Conservation (phyloP, 2,888 invertebrate genomes). For the Hypomecis atomaria region DNA sequence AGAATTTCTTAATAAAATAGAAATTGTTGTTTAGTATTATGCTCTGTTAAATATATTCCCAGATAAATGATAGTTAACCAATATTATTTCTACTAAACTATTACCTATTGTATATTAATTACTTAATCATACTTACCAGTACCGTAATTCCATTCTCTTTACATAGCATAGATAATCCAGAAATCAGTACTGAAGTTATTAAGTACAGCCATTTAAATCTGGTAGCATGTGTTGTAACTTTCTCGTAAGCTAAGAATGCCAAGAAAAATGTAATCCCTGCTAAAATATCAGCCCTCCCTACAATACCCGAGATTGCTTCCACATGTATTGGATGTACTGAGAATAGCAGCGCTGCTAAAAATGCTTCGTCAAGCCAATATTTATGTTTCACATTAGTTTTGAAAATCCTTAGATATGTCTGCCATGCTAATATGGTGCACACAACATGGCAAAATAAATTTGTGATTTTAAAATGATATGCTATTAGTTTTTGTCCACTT, state of each 20-base stretch:
- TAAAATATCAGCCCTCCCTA: conserved; percentile 96
- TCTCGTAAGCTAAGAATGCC: conserved; percentile 88
- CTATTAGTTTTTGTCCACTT: conserved; percentile 82
- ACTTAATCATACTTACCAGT: conserved; percentile 82
- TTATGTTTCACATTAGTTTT: conserved; percentile 22
- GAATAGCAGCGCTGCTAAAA: conserved; percentile 90
- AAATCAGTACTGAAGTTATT: conserved; percentile 68
- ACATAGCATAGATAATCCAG: conserved; percentile 90
- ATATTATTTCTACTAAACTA: too few species aligned
- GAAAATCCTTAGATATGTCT: conserved; percentile 23
- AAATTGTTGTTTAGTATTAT: too few species aligned
- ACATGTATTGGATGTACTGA: conserved; percentile 97
- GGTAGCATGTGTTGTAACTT: conserved; percentile 48
- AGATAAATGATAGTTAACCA: too few species aligned
- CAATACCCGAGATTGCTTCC: conserved; percentile 96
- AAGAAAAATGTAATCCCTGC: conserved; percentile 91
- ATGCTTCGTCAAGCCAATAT: conserved; percentile 74
- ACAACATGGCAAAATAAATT: conserved; percentile 90
- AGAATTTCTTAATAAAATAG: too few species aligned
- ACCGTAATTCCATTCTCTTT: conserved; percentile 97
- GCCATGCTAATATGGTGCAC: conserved; percentile 68
- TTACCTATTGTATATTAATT: too few species aligned
- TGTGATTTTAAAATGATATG: conserved; percentile 88
- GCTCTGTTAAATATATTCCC: too few species aligned
- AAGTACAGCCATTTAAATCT: conserved; percentile 51